Evolutionary conservation across 2,113 vertebrate genomes (phyloP).

Genomic region (Perca flavescens): DNA sequence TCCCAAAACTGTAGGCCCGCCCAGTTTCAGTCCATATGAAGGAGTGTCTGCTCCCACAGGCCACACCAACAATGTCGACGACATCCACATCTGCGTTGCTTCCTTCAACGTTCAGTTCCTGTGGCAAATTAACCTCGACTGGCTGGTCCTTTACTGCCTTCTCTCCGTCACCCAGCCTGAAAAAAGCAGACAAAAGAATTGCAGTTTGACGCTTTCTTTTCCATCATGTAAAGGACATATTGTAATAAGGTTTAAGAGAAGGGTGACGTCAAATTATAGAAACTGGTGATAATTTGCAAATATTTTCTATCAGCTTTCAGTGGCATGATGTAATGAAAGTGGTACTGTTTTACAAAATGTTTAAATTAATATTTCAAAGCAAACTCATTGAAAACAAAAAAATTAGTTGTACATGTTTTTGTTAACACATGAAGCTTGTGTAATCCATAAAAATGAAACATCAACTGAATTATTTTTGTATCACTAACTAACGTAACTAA

Average conservation of each 20-base stretch:
- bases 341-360: not conserved
- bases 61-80: slow-evolving; percentile 42
- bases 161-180: slow-evolving; percentile 64
- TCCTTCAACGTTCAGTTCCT: not conserved
- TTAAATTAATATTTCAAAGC: not conserved
- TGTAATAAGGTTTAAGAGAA: too few relatives aligned
- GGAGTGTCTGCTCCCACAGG: slow-evolving; percentile 71
- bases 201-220: not conserved
- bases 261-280: not conserved
- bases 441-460: not conserved
- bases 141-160: slow-evolving; percentile 36
- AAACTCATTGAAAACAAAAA: not conserved
- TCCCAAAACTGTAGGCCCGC: slow-evolving; percentile 69
- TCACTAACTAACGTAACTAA: not conserved
- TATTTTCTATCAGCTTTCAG: not conserved
- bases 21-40: slow-evolving; percentile 69
- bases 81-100: not conserved
- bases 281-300: not conserved
- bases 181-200: slow-evolving; percentile 15
- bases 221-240: not conserved
- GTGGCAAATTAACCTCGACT: slow-evolving; percentile 53
- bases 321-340: not conserved
- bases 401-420: not conserved
- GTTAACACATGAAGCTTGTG: not conserved
- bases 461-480: not conserved